These are phyloP conservation scores for Portunus trituberculatus DNA, from an alignment of 1,140 invertebrate genomes.

Conservation along the genomic window DNA sequence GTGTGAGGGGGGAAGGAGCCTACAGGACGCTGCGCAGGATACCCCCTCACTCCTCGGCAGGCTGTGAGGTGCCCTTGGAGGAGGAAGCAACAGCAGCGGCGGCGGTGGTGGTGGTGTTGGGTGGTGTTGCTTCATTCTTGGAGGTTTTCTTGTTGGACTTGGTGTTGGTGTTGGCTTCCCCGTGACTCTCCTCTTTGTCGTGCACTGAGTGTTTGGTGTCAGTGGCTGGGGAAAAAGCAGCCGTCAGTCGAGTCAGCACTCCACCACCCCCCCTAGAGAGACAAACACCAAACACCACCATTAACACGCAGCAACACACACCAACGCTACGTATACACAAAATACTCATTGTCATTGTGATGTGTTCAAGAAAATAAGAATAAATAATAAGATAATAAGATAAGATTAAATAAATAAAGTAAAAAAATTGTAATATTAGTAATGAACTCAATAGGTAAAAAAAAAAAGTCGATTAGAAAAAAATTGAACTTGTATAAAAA, in stretches of 20 bases:
- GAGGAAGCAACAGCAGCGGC: background rate
- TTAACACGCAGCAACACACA: too few species aligned
- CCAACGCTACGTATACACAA: too few species aligned
- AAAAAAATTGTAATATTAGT: too few species aligned
- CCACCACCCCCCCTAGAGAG: background rate
- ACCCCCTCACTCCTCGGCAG: background rate
- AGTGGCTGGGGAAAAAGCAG: background rate
- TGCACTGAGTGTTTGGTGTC: conserved; percentile 1
- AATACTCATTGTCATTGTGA: too few species aligned
- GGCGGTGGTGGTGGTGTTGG: background rate
- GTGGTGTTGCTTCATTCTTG: background rate
- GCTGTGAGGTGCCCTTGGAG: background rate
- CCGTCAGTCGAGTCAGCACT: background rate
- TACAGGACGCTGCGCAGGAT: background rate
- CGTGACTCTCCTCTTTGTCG: background rate
- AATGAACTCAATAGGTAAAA: too few species aligned
- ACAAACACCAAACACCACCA: too few species aligned
- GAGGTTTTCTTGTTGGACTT: background rate
- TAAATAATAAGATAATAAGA: too few species aligned
- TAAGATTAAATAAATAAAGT: too few species aligned
- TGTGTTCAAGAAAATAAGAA: too few species aligned
- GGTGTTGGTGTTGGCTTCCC: background rate
- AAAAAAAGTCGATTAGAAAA: too few species aligned
- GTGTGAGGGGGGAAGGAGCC: too few species aligned
- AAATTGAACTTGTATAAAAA: too few species aligned